Percentiles rank a stretch among this genome's conserved stretches.
These are phyloP conservation scores for Xiphophorus birchmanni DNA, from an alignment of 2,797 vertebrate genomes.

Conservation along the genomic window DNA sequence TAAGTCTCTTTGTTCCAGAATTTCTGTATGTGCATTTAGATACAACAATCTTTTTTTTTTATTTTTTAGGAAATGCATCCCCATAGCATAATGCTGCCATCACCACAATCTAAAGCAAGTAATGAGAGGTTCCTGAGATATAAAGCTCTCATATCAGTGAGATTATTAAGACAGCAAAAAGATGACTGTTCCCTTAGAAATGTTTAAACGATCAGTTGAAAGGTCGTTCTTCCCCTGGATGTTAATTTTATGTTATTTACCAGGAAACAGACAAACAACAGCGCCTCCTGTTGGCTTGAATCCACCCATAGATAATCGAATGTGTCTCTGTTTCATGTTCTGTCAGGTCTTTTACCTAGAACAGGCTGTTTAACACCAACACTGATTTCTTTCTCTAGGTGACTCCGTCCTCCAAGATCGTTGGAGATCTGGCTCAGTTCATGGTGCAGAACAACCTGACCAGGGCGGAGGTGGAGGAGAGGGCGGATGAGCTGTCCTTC, in stretches of 20 bases:
- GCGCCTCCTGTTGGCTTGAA: neutral
- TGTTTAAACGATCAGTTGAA: neutral
- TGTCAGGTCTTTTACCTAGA: neutral
- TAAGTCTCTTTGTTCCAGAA: neutral
- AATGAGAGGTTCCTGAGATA: constrained; percentile 41
- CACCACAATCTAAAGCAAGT: constrained; percentile 17
- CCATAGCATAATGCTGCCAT: neutral
- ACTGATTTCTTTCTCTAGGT: constrained; percentile 78
- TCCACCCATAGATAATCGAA: constrained; percentile 13
- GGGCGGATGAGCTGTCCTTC: constrained; percentile 93
- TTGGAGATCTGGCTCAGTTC: constrained; percentile 96
- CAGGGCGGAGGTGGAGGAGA: constrained; percentile 86
- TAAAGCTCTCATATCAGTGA: constrained; percentile 46
- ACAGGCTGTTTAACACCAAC: constrained; percentile 16
- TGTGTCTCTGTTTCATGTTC: constrained; percentile 8
- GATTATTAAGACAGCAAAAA: constrained; percentile 42
- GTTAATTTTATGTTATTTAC: constrained; percentile 18
- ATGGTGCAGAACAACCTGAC: constrained; percentile 94
- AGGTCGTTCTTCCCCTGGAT: neutral
- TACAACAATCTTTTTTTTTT: neutral
- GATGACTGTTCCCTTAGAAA: neutral
- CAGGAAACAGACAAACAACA: constrained; percentile 11
- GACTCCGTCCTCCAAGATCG: constrained; percentile 95
- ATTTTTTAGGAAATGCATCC: neutral
- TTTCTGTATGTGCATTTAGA: neutral